These are phyloP conservation scores for Drosophila siamana DNA, from an alignment of 2,888 invertebrate genomes.

Conservation along the genomic window DNA sequence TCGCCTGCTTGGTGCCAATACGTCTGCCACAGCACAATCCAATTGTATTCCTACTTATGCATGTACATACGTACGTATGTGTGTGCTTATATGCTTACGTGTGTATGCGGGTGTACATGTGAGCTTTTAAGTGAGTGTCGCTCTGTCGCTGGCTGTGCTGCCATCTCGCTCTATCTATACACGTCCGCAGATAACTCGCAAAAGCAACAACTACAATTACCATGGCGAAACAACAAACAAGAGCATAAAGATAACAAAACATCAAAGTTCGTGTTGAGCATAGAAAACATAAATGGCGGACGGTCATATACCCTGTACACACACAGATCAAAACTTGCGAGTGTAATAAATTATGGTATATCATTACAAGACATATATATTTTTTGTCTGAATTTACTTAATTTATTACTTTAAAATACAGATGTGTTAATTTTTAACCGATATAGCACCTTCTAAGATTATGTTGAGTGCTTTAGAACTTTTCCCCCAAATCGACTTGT, in stretches of 20 bases:
- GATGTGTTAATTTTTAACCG: no score
- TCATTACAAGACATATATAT: no score
- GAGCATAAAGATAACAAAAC: slow-evolving; percentile 50
- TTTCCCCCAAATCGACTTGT: background rate
- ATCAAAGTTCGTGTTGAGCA: slow-evolving; percentile 43
- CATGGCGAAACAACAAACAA: slow-evolving; percentile 44
- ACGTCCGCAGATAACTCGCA: slow-evolving; percentile 37
- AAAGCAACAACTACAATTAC: slow-evolving; percentile 45
- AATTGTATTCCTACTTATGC: slow-evolving; percentile 37
- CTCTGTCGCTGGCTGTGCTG: slow-evolving; percentile 11
- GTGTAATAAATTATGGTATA: no score
- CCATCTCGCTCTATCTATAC: slow-evolving; percentile 11
- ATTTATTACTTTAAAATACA: no score
- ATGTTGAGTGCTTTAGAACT: background rate
- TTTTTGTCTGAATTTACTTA: no score
- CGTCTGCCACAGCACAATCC: slow-evolving; percentile 58
- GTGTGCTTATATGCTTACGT: background rate
- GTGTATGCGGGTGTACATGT: slow-evolving; percentile 13
- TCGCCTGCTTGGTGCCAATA: slow-evolving; percentile 56
- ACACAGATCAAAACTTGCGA: no score
- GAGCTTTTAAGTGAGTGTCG: slow-evolving; percentile 37
- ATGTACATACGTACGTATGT: background rate
- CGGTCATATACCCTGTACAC: background rate
- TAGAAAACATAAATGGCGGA: background rate
- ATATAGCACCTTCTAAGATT: background rate